Percentiles rank a stretch among this genome's conserved stretches.
phyloP scores from a whole-genome alignment of 2,113 vertebrate genomes.

The Xiphias gladius region DNA sequence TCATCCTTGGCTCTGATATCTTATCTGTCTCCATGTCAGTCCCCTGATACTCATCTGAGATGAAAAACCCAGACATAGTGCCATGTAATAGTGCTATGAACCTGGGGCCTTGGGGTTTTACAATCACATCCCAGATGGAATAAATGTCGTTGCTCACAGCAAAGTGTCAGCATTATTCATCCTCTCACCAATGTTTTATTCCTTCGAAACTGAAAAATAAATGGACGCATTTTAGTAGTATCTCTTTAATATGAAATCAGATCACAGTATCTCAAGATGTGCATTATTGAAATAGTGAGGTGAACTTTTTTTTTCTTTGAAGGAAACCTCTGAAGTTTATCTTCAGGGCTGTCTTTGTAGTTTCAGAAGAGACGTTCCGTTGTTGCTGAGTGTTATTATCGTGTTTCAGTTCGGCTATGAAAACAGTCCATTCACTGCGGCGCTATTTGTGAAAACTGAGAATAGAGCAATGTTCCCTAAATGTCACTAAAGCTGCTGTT shows the following conservation, averaged over 20 bases:
- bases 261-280: slow-evolving; percentile 30
- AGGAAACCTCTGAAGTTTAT: slow-evolving; percentile 57
- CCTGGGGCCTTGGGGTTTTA: slow-evolving; percentile 74
- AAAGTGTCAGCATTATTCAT: slow-evolving; percentile 73
- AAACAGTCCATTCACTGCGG: slow-evolving; percentile 32
- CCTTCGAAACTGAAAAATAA: slow-evolving; percentile 67
- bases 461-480: slow-evolving; percentile 36
- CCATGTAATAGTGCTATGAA: slow-evolving; percentile 78
- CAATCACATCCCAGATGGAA: slow-evolving; percentile 78
- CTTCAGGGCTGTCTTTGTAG: slow-evolving; percentile 63
- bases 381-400: slow-evolving; percentile 43
- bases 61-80: slow-evolving; percentile 75
- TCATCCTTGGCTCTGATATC: slow-evolving; percentile 80
- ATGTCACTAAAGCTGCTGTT: slow-evolving; percentile 36
- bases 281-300: slow-evolving; percentile 55
- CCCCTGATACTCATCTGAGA: slow-evolving; percentile 76
- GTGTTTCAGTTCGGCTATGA: slow-evolving; percentile 23
- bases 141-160: slow-evolving; percentile 68
- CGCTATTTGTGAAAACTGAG: slow-evolving; percentile 31
- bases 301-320: slow-evolving; percentile 23
- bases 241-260: slow-evolving; percentile 67
- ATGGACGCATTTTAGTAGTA: slow-evolving; percentile 36
- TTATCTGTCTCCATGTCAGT: slow-evolving; percentile 75
- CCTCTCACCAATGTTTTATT: slow-evolving; percentile 49
- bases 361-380: slow-evolving; percentile 39